A percentile compares a stretch with the other conserved stretches of the same genome.
Conservation (phyloP, 2,113 vertebrate genomes). For the Cebidichthys violaceus region DNA sequence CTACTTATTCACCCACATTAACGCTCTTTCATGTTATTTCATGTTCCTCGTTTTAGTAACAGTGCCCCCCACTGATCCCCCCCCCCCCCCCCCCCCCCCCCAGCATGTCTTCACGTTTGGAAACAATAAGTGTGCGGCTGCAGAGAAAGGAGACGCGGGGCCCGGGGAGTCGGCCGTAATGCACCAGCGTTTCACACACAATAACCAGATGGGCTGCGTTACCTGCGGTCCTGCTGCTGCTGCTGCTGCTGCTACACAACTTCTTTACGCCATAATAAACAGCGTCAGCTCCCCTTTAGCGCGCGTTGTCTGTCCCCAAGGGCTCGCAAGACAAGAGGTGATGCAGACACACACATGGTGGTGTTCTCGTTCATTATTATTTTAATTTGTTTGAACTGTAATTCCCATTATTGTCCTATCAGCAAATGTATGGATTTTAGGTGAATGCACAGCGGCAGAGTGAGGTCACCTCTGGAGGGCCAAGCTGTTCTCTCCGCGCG, state of each 20-base stretch:
- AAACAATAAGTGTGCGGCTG: conserved; percentile 32
- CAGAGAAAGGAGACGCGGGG: conserved; percentile 9
- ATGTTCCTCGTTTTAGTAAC: neutral
- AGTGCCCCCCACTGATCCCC: conserved; percentile 15
- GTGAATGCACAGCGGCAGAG: conserved; percentile 17
- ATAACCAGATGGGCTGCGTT: conserved; percentile 69
- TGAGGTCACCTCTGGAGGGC: conserved; percentile 31
- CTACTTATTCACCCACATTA: neutral
- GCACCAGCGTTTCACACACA: conserved; percentile 49
- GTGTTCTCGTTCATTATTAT: neutral
- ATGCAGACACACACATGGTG: neutral
- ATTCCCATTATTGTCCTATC: neutral
- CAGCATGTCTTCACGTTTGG: conserved; percentile 18
- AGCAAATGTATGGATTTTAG: neutral
- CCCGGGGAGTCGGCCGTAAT: conserved; percentile 55
- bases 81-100: conserved; percentile 9
- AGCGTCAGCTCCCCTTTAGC: conserved; percentile 49
- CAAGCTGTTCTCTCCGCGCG: conserved; percentile 58
- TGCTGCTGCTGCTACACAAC: conserved; percentile 58
- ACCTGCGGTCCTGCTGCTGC: conserved; percentile 63
- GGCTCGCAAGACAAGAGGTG: conserved; percentile 15
- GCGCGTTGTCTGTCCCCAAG: conserved; percentile 21
- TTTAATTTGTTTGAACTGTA: neutral
- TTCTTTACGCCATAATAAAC: conserved; percentile 55
- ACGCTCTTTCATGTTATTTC: conserved; percentile 7